Evolutionary conservation across 2,797 vertebrate species (phyloP).

Genomic region (Phataginus tetradactyla): DNA sequence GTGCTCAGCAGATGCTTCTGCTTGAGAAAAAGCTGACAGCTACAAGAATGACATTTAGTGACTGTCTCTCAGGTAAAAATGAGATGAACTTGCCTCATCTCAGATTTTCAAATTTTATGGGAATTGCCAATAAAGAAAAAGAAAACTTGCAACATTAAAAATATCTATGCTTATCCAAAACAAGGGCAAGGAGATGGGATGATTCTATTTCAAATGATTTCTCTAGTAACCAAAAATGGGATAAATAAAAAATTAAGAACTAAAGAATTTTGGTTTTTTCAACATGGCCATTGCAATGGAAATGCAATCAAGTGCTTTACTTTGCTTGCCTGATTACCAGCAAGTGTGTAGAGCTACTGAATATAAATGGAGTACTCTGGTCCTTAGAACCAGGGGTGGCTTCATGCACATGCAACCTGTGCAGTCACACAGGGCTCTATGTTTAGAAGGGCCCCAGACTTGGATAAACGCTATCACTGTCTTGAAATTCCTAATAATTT

Average conservation of each 20-base stretch:
- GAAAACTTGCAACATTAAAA: not conserved
- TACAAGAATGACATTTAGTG: not conserved
- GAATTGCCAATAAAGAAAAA: not conserved
- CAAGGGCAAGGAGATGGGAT: not conserved
- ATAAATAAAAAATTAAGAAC: slow-evolving; percentile 30
- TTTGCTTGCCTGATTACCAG: not conserved
- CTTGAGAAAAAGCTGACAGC: slow-evolving; percentile 1
- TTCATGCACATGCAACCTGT: not conserved
- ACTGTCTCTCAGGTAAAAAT: not conserved
- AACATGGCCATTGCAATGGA: not conserved
- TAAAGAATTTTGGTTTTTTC: not conserved
- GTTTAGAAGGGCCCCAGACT: not conserved
- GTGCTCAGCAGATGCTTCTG: not conserved
- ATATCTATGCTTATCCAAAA: not conserved
- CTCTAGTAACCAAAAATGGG: not conserved
- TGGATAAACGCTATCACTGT: not conserved
- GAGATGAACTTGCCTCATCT: not conserved
- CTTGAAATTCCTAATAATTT: slow-evolving; percentile 11
- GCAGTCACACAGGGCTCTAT: not conserved
- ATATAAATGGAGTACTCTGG: not conserved
- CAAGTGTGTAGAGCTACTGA: not conserved
- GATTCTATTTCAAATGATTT: slow-evolving; percentile 17
- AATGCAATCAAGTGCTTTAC: not conserved
- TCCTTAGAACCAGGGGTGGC: not conserved
- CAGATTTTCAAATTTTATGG: not conserved